These are phyloP conservation scores for Cotesia glomerata DNA, from an alignment of 1,140 invertebrate genomes.

Conservation along the genomic window DNA sequence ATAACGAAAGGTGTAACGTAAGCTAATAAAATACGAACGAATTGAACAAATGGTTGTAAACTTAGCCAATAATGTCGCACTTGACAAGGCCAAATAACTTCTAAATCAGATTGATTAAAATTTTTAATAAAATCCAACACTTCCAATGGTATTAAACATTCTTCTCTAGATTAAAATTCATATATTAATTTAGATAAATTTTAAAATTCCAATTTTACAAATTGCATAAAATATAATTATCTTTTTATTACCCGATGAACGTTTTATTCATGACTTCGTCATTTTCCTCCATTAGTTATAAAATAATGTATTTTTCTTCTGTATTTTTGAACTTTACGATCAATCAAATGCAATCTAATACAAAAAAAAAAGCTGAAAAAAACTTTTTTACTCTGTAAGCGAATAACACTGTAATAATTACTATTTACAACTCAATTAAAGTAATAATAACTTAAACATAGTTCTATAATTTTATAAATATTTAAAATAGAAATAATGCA, in stretches of 20 bases:
- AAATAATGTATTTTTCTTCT: background rate
- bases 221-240: no score
- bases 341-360: no score
- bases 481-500: background rate
- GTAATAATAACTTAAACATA: no score
- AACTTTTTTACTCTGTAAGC: no score
- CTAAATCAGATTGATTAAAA: slow-evolving; percentile 39
- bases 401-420: background rate
- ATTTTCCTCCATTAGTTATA: background rate
- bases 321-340: no score
- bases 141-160: slow-evolving; percentile 39
- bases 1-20: slow-evolving; percentile 51
- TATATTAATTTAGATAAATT: background rate
- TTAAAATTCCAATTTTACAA: no score
- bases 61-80: slow-evolving; percentile 47
- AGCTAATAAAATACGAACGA: slow-evolving; percentile 43
- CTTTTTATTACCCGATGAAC: background rate
- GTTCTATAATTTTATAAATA: background rate
- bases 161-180: slow-evolving; percentile 16
- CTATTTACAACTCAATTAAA: no score
- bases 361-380: no score
- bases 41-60: slow-evolving; percentile 46
- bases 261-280: background rate
- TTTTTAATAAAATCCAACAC: slow-evolving; percentile 47
- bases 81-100: slow-evolving; percentile 52